A percentile compares a stretch with the other conserved stretches of the same genome.
Evolutionary conservation across 2,797 vertebrate species (phyloP).

Genomic region (Manis crassicaudata): DNA sequence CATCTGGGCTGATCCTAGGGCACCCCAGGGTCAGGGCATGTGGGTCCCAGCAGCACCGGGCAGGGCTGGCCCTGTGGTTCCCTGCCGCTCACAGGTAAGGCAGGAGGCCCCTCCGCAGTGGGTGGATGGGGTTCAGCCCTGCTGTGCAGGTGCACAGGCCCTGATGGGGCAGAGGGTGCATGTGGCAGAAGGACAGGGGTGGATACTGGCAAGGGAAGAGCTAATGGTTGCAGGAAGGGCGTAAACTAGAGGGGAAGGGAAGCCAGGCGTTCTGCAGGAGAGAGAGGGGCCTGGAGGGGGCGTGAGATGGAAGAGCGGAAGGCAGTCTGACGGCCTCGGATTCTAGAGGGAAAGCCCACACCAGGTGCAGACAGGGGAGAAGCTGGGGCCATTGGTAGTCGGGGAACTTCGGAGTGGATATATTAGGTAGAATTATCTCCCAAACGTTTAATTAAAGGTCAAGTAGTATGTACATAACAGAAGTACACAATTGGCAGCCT

Average conservation of each 20-base stretch:
- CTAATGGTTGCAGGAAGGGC: not conserved
- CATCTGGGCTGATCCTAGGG: not conserved
- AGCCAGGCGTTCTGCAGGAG: not conserved
- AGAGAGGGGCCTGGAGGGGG: not conserved
- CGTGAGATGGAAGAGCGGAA: too few species aligned
- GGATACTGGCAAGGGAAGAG: not conserved
- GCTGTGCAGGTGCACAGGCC: not conserved
- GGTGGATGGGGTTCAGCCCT: not conserved
- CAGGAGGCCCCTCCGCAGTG: not conserved
- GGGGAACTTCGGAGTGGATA: not conserved
- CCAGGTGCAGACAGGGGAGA: not conserved
- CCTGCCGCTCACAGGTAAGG: too few species aligned
- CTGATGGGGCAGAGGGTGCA: accelerated
- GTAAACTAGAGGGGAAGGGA: not conserved
- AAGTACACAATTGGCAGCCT: not conserved
- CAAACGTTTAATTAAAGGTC: not conserved
- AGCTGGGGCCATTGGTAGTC: not conserved
- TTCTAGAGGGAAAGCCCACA: not conserved
- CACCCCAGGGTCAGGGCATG: not conserved
- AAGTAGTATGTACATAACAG: not conserved
- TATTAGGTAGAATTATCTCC: not conserved
- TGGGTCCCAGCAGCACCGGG: not conserved
- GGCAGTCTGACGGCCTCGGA: not conserved
- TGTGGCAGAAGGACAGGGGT: not conserved
- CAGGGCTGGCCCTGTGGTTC: not conserved